These are phyloP conservation scores for Pteronotus mesoamericanus DNA, from an alignment of 2,797 vertebrate species.

Conservation along the genomic window DNA sequence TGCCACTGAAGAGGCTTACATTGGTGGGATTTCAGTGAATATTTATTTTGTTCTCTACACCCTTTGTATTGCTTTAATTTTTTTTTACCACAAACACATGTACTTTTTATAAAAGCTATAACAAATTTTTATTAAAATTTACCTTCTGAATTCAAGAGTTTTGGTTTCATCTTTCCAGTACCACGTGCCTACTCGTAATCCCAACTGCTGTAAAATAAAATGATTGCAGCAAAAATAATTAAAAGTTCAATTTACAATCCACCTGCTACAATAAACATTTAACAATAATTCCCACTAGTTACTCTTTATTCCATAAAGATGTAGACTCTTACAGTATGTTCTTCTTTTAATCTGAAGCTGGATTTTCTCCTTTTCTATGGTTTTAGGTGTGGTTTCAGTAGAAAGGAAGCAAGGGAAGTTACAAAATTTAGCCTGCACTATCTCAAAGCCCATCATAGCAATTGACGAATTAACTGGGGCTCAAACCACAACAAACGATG, in stretches of 20 bases:
- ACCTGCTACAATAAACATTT: not conserved
- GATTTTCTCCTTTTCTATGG: not conserved
- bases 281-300: not conserved
- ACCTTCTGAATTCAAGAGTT: conserved; percentile 79
- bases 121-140: conserved; percentile 49
- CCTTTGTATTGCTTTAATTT: not conserved
- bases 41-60: not conserved
- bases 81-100: not conserved
- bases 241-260: conserved; percentile 28
- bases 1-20: not conserved
- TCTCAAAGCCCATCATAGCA: not conserved
- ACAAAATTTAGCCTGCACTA: not conserved
- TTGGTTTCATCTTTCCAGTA: conserved; percentile 80
- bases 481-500: not conserved
- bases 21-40: not conserved
- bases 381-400: not conserved
- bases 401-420: not conserved
- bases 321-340: not conserved
- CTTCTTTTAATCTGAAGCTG: not conserved
- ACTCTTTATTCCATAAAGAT: not conserved
- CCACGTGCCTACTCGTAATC: conserved; percentile 65
- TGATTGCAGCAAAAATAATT: conserved; percentile 36
- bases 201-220: conserved; percentile 70
- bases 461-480: not conserved
- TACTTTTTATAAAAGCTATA: not conserved